Base-by-base conservation (phyloP, 2,888 invertebrate species). In the Andrena dorsata region DNA sequence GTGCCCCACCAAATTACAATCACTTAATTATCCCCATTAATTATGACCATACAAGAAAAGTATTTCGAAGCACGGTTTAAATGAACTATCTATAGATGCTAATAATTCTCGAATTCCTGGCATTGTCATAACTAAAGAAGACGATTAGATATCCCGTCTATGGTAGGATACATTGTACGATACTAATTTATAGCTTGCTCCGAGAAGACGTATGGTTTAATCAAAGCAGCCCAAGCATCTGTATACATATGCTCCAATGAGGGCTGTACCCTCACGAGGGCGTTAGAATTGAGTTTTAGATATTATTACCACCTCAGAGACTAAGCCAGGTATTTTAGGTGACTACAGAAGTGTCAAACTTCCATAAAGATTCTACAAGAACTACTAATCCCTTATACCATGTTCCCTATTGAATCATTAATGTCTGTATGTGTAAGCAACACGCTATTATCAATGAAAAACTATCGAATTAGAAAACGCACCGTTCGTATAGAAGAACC, bases 401-500 rank as follows among this genome's bases (percentile, higher is more conserved):
- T 10, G 13, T 58, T 66, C 26, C 80, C 80, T 75, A 75, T 41
- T 53, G 47, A 30, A 73, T 68, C 28, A 53, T 75, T 74, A 53
- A 60, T 51, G 30, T 61, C 64, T 66, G 56, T 72, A 35, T 64
- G 66, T 70, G 56, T 56, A 70, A 84, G 87, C 88, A 89, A 89
- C 86, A 88, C 84, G 83, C 89, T 89, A 84, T 88, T 86, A 86
- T 86, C 81, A 68, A 66, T 76, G 60, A 78, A 76, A 83, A 72
- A 80, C 82, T 78, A 68, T 83, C 78, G 76, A 84, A 81, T 84
- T 78, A 81, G 76, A 83, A 77, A 72, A 90, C 90, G 90, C 90
- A 90, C 89, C 90, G 76, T 84, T 86, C 68, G 68, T 61, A 75
- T 72, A 71, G 90, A 79, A 85, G 87, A 85, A 83, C 89, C 88